Percentiles rank a stretch among this genome's conserved stretches.
Conservation (phyloP, 2,797 vertebrate genomes). For the Sebastes alutus region DNA sequence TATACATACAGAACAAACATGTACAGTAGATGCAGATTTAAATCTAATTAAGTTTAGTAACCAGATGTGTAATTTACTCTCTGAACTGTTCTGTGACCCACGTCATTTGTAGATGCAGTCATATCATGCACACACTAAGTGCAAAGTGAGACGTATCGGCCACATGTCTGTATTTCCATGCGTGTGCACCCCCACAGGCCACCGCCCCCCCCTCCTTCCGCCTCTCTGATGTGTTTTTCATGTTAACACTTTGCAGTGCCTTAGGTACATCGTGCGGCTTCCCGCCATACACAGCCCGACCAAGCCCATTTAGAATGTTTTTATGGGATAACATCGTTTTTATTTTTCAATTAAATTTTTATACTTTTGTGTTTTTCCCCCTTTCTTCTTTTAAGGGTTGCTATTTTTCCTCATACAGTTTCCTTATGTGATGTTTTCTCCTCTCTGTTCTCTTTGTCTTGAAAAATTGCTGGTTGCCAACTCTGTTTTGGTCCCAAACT, state of each 20-base stretch:
- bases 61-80: conserved; percentile 5
- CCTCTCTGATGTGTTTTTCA: conserved; percentile 85
- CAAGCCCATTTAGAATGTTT: conserved; percentile 81
- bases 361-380: conserved; percentile 79
- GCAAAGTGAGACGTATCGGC: conserved; percentile 65
- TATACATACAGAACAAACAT: neutral
- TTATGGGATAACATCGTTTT: conserved; percentile 77
- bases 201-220: conserved; percentile 23
- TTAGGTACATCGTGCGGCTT: conserved; percentile 81
- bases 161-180: conserved; percentile 58
- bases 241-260: conserved; percentile 86
- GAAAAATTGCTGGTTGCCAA: neutral
- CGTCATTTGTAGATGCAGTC: conserved; percentile 24
- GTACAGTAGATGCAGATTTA: neutral
- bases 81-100: conserved; percentile 28
- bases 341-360: conserved; percentile 85
- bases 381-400: conserved; percentile 54
- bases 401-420: conserved; percentile 38
- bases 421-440: conserved; percentile 14
- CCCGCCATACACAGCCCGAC: conserved; percentile 76
- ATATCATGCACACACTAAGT: conserved; percentile 72
- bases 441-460: conserved; percentile 28
- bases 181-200: conserved; percentile 36
- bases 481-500: neutral
- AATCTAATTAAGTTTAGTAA: neutral